phyloP scores from a whole-genome alignment of 1,140 invertebrate species.

The Drosophila serrata region DNA sequence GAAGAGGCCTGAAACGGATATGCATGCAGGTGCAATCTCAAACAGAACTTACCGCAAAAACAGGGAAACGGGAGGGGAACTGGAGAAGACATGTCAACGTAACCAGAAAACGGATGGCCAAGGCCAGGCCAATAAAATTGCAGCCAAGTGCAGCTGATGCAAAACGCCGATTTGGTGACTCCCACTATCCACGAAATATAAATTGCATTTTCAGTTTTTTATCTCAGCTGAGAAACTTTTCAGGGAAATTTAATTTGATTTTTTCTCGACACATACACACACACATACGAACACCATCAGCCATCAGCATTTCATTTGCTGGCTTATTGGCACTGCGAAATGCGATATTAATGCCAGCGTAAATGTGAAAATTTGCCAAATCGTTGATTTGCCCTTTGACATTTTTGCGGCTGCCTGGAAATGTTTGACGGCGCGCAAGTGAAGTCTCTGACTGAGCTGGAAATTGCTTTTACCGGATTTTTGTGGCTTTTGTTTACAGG shows the following conservation, averaged over 20 bases:
- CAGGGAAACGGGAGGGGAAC: not conserved
- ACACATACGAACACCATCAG: slow-evolving; percentile 6
- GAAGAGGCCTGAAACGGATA: slow-evolving; percentile 48
- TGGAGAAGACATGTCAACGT: slow-evolving; percentile 50
- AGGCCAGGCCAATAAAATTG: slow-evolving; percentile 67
- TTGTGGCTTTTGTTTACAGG: slow-evolving; percentile 20
- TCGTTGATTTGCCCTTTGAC: slow-evolving; percentile 69
- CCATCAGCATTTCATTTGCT: slow-evolving; percentile 59
- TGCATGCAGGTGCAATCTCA: slow-evolving; percentile 78
- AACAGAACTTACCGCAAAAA: slow-evolving; percentile 56
- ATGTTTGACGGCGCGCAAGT: slow-evolving; percentile 18
- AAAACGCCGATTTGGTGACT: slow-evolving; percentile 59
- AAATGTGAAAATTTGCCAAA: slow-evolving; percentile 75
- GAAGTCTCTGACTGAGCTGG: slow-evolving; percentile 27
- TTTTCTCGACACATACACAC: slow-evolving; percentile 1
- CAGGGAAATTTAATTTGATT: slow-evolving; percentile 68
- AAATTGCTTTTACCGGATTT: slow-evolving; percentile 54
- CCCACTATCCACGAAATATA: slow-evolving; percentile 28
- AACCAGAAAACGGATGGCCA: slow-evolving; percentile 45
- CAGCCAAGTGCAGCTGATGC: slow-evolving; percentile 65
- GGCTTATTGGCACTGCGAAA: slow-evolving; percentile 70
- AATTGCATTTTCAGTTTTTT: slow-evolving; percentile 80
- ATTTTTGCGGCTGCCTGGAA: slow-evolving; percentile 54
- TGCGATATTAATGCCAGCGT: slow-evolving; percentile 62
- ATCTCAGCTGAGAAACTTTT: slow-evolving; percentile 20